Percentiles rank a stretch among this genome's conserved stretches.
phyloP scores from a whole-genome alignment of 2,113 vertebrate genomes.

The Verasper variegatus region DNA sequence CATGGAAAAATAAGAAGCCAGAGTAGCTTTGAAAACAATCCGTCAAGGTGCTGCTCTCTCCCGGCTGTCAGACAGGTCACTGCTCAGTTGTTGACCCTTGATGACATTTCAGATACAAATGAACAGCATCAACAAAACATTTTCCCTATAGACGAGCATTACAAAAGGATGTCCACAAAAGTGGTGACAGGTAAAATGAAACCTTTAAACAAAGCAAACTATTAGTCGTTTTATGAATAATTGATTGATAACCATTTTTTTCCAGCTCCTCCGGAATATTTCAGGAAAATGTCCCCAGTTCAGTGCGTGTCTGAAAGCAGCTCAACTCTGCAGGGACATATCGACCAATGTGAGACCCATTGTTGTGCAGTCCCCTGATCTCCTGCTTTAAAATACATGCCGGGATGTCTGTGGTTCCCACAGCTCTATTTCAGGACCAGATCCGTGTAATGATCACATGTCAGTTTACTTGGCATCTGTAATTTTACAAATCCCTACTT shows the following conservation, averaged over 20 bases:
- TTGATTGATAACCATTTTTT: too few relatives aligned
- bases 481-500: slow-evolving; percentile 33
- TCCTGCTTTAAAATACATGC: background rate
- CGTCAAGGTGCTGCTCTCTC: background rate
- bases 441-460: slow-evolving; percentile 14
- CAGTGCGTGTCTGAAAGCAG: too few relatives aligned
- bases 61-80: background rate
- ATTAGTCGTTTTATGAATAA: too few relatives aligned
- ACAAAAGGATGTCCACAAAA: too few relatives aligned
- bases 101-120: too few relatives aligned
- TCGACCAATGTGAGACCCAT: background rate
- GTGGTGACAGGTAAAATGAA: too few relatives aligned
- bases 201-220: too few relatives aligned
- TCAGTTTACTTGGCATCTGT: slow-evolving; percentile 26
- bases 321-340: background rate
- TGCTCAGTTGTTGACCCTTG: background rate
- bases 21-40: background rate
- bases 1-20: background rate
- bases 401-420: slow-evolving; percentile 21
- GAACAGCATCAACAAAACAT: too few relatives aligned
- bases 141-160: too few relatives aligned
- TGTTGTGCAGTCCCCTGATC: background rate
- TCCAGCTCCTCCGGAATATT: background rate
- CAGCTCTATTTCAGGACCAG: slow-evolving; percentile 26
- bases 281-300: background rate